phyloP scores from a whole-genome alignment of 92 coral and sea anemone species.

The Montipora capitata region DNA sequence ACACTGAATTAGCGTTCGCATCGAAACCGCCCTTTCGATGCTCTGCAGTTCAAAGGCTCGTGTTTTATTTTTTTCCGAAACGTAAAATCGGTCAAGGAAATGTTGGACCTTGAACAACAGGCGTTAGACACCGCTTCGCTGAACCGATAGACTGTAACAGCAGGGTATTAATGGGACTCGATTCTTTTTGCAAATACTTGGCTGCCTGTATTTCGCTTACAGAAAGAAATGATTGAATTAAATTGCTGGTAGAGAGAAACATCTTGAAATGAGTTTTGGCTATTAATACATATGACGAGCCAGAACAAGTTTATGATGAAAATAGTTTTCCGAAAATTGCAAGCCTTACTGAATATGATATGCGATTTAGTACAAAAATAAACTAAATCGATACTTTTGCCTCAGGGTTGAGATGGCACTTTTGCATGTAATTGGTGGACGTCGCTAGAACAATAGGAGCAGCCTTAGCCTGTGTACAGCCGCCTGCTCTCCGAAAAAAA shows the following conservation, averaged over 20 bases:
- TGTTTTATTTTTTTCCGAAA: background rate
- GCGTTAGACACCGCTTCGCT: too few species aligned
- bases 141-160: too few species aligned
- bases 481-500: too few species aligned
- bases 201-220: conserved; percentile 47
- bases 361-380: too few species aligned
- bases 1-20: background rate
- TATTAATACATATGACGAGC: background rate
- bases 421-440: too few species aligned
- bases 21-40: background rate
- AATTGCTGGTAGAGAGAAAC: background rate
- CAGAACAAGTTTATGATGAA: background rate
- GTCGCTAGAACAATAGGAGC: too few species aligned
- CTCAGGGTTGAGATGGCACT: too few species aligned
- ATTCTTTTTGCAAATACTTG: background rate
- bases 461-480: too few species aligned
- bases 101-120: background rate
- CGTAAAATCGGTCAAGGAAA: background rate
- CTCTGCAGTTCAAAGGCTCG: background rate
- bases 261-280: background rate
- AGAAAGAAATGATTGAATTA: conserved; percentile 1
- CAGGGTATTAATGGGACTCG: background rate
- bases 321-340: too few species aligned
- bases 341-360: too few species aligned
- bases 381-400: too few species aligned